A percentile compares a stretch with the other conserved stretches of the same genome.
Conservation (phyloP, 2,888 invertebrate species). For the Toxonevra muliebris region DNA sequence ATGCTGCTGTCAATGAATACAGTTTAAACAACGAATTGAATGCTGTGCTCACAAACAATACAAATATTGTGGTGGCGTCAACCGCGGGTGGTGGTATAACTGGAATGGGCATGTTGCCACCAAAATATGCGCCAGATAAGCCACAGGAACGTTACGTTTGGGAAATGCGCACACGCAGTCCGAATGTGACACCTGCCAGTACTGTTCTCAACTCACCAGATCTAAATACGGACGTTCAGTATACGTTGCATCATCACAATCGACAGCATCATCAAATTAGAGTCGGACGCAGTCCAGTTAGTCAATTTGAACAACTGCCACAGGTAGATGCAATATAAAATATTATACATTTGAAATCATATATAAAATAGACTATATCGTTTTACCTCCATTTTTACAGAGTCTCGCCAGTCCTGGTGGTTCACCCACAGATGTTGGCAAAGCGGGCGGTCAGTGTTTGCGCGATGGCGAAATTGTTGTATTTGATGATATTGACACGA, state of each 20-base stretch:
- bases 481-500: constrained; percentile 79
- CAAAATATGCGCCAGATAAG: constrained; percentile 29
- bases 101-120: background rate
- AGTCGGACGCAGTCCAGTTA: constrained; percentile 64
- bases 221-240: constrained; percentile 59
- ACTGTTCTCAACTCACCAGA: constrained; percentile 64
- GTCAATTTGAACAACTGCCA: constrained; percentile 56
- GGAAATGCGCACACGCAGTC: constrained; percentile 64
- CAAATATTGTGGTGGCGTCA: background rate
- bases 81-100: background rate
- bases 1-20: constrained; percentile 14
- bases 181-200: constrained; percentile 63
- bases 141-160: constrained; percentile 62
- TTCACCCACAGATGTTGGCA: constrained; percentile 62
- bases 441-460: constrained; percentile 65
- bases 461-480: constrained; percentile 87
- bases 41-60: background rate
- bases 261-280: constrained; percentile 59
- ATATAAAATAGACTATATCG: background rate
- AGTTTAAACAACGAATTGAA: constrained; percentile 23
- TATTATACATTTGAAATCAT: background rate
- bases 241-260: constrained; percentile 51
- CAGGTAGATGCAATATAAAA: constrained; percentile 44
- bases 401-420: constrained; percentile 60
- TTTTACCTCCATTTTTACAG: constrained; percentile 33